phyloP scores from a whole-genome alignment of 2,888 invertebrate species.

The Calameuta filiformis region DNA sequence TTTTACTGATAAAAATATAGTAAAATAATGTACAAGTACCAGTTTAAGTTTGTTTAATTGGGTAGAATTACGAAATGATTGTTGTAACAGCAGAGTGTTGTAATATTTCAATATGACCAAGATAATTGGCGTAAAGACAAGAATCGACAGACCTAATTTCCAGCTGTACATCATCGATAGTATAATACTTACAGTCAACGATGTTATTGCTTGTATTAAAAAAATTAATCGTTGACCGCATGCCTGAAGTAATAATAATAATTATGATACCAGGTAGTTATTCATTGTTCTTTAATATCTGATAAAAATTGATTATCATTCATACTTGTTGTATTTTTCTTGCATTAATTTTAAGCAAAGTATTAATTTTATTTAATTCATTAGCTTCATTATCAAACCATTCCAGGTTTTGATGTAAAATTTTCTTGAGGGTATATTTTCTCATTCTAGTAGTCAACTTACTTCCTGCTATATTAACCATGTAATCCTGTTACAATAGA shows the following conservation, averaged over 20 bases:
- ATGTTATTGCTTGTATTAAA: constrained; percentile 53
- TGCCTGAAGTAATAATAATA: constrained; percentile 25
- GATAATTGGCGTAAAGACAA: constrained; percentile 57
- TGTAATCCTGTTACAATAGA: constrained; percentile 44
- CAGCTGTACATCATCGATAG: constrained; percentile 49
- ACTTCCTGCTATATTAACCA: constrained; percentile 67
- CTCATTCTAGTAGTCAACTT: constrained; percentile 64
- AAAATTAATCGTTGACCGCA: constrained; percentile 56
- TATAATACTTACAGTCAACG: constrained; percentile 49
- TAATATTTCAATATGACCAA: constrained; percentile 53
- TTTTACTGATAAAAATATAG: too few species aligned
- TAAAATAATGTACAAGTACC: constrained; percentile 22
- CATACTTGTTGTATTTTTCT: constrained; percentile 38
- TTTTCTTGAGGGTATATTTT: constrained; percentile 46
- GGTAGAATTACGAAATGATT: constrained; percentile 48
- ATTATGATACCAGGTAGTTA: too few species aligned
- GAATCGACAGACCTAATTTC: constrained; percentile 54
- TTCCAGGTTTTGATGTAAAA: constrained; percentile 58
- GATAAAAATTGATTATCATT: too few species aligned
- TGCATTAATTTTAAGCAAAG: constrained; percentile 56
- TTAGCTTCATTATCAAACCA: constrained; percentile 57
- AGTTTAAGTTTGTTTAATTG: constrained; percentile 53
- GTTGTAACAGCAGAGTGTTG: constrained; percentile 52
- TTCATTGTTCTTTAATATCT: too few species aligned
- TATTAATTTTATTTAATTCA: constrained; percentile 54